phyloP scores from a whole-genome alignment of 92 coral and sea anemone species.

The Palythoa caribaeorum region DNA sequence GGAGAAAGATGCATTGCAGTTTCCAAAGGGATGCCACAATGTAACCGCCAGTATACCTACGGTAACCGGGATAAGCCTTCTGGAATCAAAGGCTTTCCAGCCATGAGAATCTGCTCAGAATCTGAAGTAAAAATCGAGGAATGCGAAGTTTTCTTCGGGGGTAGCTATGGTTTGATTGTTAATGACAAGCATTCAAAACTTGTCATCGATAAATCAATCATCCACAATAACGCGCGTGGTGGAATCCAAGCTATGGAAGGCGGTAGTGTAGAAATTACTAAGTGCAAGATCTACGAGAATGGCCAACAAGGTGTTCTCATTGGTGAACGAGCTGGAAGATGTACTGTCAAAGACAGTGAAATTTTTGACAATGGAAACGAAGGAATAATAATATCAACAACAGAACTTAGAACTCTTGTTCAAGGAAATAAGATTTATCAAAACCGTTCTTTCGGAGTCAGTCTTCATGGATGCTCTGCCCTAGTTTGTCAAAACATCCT shows the following conservation, averaged over 20 bases:
- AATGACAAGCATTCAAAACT: neutral
- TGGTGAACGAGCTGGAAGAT: constrained; percentile 64
- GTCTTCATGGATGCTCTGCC: constrained; percentile 25
- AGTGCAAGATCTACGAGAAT: constrained; percentile 71
- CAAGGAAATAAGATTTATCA: constrained; percentile 23
- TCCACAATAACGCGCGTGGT: constrained; percentile 36
- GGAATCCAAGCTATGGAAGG: constrained; percentile 39
- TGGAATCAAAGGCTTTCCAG: constrained; percentile 61
- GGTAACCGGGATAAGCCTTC: constrained; percentile 50
- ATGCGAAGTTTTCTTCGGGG: constrained; percentile 65
- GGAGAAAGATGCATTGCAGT: constrained; percentile 77
- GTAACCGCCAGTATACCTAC: constrained; percentile 65
- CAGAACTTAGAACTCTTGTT: neutral
- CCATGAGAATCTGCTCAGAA: constrained; percentile 45
- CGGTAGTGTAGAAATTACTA: constrained; percentile 42
- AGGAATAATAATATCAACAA: constrained; percentile 66
- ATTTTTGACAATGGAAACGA: constrained; percentile 63
- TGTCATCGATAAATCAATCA: constrained; percentile 21
- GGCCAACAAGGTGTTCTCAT: constrained; percentile 73
- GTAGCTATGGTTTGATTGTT: constrained; percentile 70
- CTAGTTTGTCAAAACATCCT: constrained; percentile 48
- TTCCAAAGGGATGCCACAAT: constrained; percentile 47
- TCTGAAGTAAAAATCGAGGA: constrained; percentile 57
- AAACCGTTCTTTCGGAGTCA: constrained; percentile 31
- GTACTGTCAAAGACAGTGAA: constrained; percentile 58